Evolutionary conservation across 2,797 vertebrate genomes (phyloP), one percentile per base, ranked within the genome.

Genomic region (Poecile montanus): DNA sequence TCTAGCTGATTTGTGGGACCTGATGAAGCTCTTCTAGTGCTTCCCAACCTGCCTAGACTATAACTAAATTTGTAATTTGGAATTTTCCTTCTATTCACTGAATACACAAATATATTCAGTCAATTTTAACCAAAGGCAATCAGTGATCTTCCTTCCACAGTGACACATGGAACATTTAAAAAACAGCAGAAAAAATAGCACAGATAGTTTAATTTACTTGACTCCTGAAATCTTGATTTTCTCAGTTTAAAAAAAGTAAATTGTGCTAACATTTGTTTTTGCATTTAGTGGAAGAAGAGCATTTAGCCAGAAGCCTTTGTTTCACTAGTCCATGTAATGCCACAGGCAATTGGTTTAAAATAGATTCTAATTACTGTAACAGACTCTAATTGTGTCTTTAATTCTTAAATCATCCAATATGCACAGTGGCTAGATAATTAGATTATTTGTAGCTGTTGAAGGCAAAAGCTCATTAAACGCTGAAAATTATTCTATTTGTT

Each of bases 281-380:
- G 32, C 30, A 34, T 91, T 82, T 76, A 86, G 42, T 62, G 57
- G 60, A 61, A 87, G 93, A 91, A 71, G 32, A 85, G 22, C 32
- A 50, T 91, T 86, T 90, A 94, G 82, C 82, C 67, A 88, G 71
- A 36, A 91, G 66, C 48, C 53, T 86, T 94, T 82, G 40, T 93
- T 95, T 86, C 73, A 71, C 54, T 85, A 92, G 87, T 92, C 60
- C 76, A 63, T 79, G 76, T 88, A 93, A 88, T 78, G 79, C 93
- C 88, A 90, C 67, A 88, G 94, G 91, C 95, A 96, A 86, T 91
- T 95, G 89, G 74, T 94, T 96, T 94, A 90, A 93, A 95, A 94
- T 65, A 74, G 83, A 96, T 95, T 91, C 73, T 95, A 95, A 96
- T 94, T 96, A 93, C 89, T 91, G 83, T 91, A 96, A 96, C 95